Evolutionary conservation across 2,113 vertebrate genomes (phyloP).

Genomic region (Bubo scandiacus): DNA sequence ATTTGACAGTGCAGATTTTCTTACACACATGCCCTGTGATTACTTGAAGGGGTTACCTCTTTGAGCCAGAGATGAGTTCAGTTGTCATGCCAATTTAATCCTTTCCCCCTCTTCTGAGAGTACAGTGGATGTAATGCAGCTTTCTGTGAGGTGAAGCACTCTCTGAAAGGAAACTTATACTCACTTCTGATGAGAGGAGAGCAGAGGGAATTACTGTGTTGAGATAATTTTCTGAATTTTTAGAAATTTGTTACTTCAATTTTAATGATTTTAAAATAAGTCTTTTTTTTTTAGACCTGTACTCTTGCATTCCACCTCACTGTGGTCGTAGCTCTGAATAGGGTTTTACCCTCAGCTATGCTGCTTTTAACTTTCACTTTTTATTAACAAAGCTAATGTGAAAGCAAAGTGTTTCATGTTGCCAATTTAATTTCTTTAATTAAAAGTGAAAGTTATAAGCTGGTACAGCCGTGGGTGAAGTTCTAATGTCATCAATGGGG

Average conservation of each 20-base stretch:
- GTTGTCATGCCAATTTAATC: not conserved
- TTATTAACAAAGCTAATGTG: slow-evolving; percentile 75
- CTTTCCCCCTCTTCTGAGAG: not conserved
- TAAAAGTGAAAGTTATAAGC: slow-evolving; percentile 79
- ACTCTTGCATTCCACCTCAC: not conserved
- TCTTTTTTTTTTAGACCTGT: not conserved
- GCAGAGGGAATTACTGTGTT: not conserved
- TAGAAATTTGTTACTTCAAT: not conserved
- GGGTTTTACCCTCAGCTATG: slow-evolving; percentile 56
- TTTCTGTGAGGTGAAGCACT: not conserved
- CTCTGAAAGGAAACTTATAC: not conserved
- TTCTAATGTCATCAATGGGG: slow-evolving; percentile 70
- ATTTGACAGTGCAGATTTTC: not conserved
- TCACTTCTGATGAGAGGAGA: not conserved
- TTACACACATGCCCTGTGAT: not conserved
- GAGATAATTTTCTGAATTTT: slow-evolving; percentile 9
- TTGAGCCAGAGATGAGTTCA: not conserved
- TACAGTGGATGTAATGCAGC: not conserved
- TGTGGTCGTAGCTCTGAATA: not conserved
- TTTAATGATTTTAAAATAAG: slow-evolving; percentile 16
- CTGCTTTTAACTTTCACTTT: slow-evolving; percentile 70
- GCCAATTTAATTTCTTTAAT: slow-evolving; percentile 80
- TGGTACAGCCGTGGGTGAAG: slow-evolving; percentile 72
- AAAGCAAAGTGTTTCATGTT: slow-evolving; percentile 76
- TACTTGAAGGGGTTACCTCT: not conserved